A percentile compares a stretch with the other conserved stretches of the same genome.
These are phyloP conservation scores for Himantopus leucocephalus DNA, from an alignment of 2,113 vertebrate genomes.

Conservation along the genomic window DNA sequence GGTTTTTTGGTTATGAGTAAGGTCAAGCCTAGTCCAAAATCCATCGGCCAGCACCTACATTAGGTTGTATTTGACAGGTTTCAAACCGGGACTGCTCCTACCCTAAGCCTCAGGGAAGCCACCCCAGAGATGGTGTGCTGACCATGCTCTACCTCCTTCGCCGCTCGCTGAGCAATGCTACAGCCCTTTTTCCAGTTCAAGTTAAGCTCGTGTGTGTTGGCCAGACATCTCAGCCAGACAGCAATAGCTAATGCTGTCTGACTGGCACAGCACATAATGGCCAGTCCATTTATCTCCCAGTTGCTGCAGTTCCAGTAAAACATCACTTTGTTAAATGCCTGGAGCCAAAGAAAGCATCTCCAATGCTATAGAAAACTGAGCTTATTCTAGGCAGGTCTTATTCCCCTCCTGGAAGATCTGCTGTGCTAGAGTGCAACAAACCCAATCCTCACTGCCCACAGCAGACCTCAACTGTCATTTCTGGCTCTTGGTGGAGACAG, in stretches of 20 bases:
- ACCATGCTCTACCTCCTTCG: neutral
- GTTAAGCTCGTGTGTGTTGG: neutral
- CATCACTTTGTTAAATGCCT: conserved; percentile 31
- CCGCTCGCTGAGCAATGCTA: neutral
- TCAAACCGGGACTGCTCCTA: neutral
- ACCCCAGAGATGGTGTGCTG: neutral
- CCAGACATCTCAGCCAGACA: conserved; percentile 16
- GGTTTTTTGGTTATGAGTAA: neutral
- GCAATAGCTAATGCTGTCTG: conserved; percentile 27
- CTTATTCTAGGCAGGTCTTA: neutral
- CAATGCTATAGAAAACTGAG: neutral
- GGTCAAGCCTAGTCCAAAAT: neutral
- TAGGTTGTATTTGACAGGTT: neutral
- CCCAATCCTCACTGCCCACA: neutral
- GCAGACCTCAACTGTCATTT: neutral
- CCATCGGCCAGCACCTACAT: rapidly evolving
- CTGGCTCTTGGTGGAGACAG: neutral
- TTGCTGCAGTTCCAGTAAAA: conserved; percentile 41
- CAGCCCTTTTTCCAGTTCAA: neutral
- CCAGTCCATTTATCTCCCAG: conserved; percentile 42
- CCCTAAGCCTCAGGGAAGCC: neutral
- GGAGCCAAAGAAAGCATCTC: neutral
- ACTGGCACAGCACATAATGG: conserved; percentile 22
- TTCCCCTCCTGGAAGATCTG: neutral
- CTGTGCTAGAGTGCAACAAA: neutral